Percentiles rank a stretch among this genome's conserved stretches.
These are phyloP conservation scores for Ceuthmochares aereus DNA, from an alignment of 2,113 vertebrate species.

Conservation along the genomic window DNA sequence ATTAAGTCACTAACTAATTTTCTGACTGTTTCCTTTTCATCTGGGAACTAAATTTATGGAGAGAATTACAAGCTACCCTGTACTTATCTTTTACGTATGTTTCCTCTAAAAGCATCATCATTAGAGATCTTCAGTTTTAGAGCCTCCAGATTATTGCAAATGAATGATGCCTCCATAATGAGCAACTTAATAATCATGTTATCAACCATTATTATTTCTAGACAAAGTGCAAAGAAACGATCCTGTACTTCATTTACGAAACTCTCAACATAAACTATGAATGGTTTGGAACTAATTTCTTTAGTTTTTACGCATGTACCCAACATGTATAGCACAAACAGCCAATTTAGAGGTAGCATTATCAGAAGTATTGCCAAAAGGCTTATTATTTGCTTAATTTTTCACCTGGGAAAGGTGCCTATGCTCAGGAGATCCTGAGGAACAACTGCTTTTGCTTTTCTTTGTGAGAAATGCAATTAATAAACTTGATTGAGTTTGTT, in stretches of 20 bases:
- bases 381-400: neutral
- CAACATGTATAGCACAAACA: neutral
- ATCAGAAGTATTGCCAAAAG: neutral
- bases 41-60: neutral
- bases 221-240: neutral
- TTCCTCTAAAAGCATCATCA: constrained; percentile 25
- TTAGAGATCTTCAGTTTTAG: neutral
- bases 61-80: constrained; percentile 3
- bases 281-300: neutral
- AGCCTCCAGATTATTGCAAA: constrained; percentile 10
- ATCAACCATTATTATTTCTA: neutral
- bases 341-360: neutral
- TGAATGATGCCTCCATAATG: constrained; percentile 3
- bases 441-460: neutral
- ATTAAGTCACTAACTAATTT: neutral
- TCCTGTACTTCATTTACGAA: neutral
- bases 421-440: neutral
- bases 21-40: neutral
- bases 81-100: neutral
- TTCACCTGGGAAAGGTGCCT: neutral
- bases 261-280: neutral
- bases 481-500: neutral
- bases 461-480: neutral
- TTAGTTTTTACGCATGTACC: neutral
- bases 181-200: neutral